Evolutionary conservation across 2,888 invertebrate genomes (phyloP).

Genomic region (Ennomos erosarius): DNA sequence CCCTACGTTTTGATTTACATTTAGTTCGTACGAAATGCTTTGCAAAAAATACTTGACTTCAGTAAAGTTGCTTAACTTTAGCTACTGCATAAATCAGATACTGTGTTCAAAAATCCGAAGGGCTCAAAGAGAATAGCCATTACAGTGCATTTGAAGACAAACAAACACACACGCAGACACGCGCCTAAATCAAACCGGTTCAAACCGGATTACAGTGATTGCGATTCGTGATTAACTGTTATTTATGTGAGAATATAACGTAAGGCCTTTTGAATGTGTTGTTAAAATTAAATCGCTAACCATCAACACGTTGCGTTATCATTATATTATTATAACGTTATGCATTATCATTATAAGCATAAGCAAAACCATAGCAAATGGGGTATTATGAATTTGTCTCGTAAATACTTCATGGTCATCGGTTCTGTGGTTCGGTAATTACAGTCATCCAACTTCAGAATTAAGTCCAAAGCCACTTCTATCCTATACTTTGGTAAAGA

Average conservation of each 20-base stretch:
- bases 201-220: conserved; percentile 32
- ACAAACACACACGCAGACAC: conserved; percentile 37
- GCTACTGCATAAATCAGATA: not conserved
- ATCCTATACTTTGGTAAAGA: too few relatives aligned
- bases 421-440: too few relatives aligned
- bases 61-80: conserved; percentile 1
- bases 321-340: too few relatives aligned
- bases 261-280: conserved; percentile 4
- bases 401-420: too few relatives aligned
- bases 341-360: too few relatives aligned
- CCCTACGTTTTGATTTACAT: too few relatives aligned
- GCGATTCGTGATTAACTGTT: conserved; percentile 25
- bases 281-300: conserved; percentile 15
- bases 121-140: conserved; percentile 23
- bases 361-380: too few relatives aligned
- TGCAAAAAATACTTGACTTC: too few relatives aligned
- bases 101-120: conserved; percentile 19
- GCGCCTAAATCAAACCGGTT: conserved; percentile 1
- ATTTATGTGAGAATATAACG: conserved; percentile 39
- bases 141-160: conserved; percentile 37
- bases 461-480: too few relatives aligned
- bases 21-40: too few relatives aligned
- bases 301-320: not conserved
- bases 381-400: too few relatives aligned
- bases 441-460: too few relatives aligned